These are phyloP conservation scores for Pelobates cultripes DNA, from an alignment of 2,797 vertebrate genomes.

Conservation along the genomic window DNA sequence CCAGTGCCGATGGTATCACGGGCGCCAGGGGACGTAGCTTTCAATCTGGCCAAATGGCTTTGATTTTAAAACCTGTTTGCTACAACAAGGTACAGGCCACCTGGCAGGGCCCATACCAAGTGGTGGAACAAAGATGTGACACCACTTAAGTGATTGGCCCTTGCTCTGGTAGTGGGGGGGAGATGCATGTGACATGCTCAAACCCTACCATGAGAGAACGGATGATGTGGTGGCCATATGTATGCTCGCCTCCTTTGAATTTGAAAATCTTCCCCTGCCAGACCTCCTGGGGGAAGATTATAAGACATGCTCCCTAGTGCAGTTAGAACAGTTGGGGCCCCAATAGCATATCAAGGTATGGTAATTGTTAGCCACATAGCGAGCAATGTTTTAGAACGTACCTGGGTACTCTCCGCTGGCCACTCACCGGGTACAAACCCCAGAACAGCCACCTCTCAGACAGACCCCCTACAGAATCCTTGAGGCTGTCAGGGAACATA, in stretches of 20 bases:
- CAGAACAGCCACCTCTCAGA: too few species aligned
- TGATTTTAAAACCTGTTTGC: not conserved
- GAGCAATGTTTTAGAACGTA: not conserved
- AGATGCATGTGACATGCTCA: too few species aligned
- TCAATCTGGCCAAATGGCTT: not conserved
- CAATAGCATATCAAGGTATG: not conserved
- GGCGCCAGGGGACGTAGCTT: not conserved
- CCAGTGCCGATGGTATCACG: not conserved
- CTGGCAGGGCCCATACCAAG: too few species aligned
- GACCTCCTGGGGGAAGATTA: not conserved
- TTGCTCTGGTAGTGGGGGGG: too few species aligned
- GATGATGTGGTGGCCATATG: not conserved
- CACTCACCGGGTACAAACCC: not conserved
- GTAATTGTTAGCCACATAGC: too few species aligned
- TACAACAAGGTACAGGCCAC: too few species aligned
- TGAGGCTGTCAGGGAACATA: too few species aligned
- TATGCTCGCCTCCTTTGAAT: not conserved
- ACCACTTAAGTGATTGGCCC: too few species aligned
- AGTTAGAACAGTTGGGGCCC: not conserved
- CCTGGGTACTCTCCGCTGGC: not conserved
- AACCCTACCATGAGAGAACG: not conserved
- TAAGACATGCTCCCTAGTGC: too few species aligned
- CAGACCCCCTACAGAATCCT: too few species aligned
- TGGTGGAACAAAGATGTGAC: too few species aligned
- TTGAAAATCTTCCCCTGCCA: not conserved